Evolutionary conservation across 1,140 invertebrate species (phyloP).

Genomic region (Calephelis nemesis): DNA sequence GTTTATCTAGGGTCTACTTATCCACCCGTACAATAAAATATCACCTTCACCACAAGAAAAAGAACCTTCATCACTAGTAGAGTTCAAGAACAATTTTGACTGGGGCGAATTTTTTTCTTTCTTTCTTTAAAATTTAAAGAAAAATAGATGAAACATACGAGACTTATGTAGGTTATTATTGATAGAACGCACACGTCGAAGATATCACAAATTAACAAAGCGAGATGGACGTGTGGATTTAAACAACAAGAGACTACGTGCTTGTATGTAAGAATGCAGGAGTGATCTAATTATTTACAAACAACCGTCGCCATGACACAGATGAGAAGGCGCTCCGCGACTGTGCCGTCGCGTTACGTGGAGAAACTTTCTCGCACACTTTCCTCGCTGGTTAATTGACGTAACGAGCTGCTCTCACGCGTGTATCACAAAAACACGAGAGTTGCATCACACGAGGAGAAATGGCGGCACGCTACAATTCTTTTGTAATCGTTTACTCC

Average conservation of each 20-base stretch:
- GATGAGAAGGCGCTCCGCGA: slow-evolving; percentile 39
- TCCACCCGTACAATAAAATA: too few relatives aligned
- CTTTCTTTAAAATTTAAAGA: too few relatives aligned
- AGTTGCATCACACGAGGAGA: slow-evolving; percentile 74
- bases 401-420: slow-evolving; percentile 73
- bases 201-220: slow-evolving; percentile 9
- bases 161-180: background rate
- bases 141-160: too few relatives aligned
- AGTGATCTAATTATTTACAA: slow-evolving; percentile 61
- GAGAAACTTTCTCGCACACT: slow-evolving; percentile 71
- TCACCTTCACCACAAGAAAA: too few relatives aligned
- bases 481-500: slow-evolving; percentile 46
- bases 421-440: slow-evolving; percentile 59
- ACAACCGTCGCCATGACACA: slow-evolving; percentile 68
- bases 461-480: slow-evolving; percentile 67
- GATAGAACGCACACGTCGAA: background rate
- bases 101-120: too few relatives aligned
- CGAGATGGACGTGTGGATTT: slow-evolving; percentile 16
- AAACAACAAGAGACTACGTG: slow-evolving; percentile 35
- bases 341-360: slow-evolving; percentile 58
- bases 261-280: slow-evolving; percentile 33
- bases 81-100: too few relatives aligned
- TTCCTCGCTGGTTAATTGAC: slow-evolving; percentile 71
- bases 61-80: too few relatives aligned
- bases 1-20: too few relatives aligned